Conservation (phyloP, 2,113 vertebrate species). For the Chaenocephalus aceratus region DNA sequence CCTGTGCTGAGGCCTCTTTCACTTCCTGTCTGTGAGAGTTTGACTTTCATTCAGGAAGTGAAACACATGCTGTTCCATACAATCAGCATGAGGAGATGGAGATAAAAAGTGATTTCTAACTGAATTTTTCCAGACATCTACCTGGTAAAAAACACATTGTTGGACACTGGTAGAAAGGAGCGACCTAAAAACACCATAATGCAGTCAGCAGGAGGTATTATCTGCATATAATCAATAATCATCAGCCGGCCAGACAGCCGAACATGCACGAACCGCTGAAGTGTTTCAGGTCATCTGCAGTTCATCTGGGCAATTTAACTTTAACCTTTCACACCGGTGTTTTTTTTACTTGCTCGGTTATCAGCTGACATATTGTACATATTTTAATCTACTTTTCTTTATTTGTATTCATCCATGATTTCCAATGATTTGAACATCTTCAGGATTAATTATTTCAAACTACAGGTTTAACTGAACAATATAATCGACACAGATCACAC, state of each 20-base stretch:
- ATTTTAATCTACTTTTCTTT: neutral
- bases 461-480: neutral
- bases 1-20: slow-evolving; percentile 30
- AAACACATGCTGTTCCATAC: neutral
- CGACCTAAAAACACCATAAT: neutral
- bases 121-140: neutral
- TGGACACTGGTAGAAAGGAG: neutral
- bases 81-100: neutral
- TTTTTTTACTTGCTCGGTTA: neutral
- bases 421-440: neutral
- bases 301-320: neutral
- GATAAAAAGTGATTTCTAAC: neutral
- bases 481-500: slow-evolving; percentile 4
- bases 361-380: neutral
- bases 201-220: neutral
- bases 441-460: neutral
- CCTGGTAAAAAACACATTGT: neutral
- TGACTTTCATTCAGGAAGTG: slow-evolving; percentile 38
- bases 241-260: neutral
- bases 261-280: neutral
- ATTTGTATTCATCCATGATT: neutral
- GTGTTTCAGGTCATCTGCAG: neutral
- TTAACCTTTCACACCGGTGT: neutral
- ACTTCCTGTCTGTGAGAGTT: slow-evolving; percentile 41
- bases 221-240: neutral